Evolutionary conservation across 2,888 invertebrate species (phyloP).

Genomic region (Lamellibrachia satsuma): DNA sequence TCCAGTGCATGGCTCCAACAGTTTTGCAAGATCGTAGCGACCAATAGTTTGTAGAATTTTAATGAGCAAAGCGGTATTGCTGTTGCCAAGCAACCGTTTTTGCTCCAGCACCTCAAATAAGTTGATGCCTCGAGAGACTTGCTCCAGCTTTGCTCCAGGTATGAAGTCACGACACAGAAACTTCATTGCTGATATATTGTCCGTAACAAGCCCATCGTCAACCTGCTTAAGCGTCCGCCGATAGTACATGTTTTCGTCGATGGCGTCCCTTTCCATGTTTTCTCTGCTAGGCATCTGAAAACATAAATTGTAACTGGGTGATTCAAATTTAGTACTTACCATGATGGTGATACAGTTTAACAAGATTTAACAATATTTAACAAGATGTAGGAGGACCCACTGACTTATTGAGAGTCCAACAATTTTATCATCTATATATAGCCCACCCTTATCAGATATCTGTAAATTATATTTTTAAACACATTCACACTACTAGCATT

Average conservation of each 20-base stretch:
- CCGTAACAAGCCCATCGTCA: neutral
- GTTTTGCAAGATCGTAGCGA: neutral
- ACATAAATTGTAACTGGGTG: too few species aligned
- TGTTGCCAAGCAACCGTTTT: neutral
- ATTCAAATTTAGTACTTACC: too few species aligned
- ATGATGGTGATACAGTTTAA: too few species aligned
- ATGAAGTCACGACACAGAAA: constrained; percentile 6
- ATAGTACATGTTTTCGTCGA: neutral
- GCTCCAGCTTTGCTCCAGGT: neutral
- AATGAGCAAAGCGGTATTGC: neutral
- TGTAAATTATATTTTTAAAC: too few species aligned
- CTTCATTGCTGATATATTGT: neutral
- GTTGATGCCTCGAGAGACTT: neutral
- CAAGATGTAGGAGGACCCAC: too few species aligned
- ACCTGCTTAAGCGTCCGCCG: neutral
- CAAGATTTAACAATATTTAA: too few species aligned
- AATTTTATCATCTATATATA: too few species aligned
- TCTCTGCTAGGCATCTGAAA: neutral
- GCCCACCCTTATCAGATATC: too few species aligned
- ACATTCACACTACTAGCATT: too few species aligned
- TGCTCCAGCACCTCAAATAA: neutral
- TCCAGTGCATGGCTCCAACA: neutral
- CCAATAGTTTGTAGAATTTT: neutral
- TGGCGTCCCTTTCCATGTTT: constrained; percentile 10
- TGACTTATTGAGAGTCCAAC: too few species aligned